Evolutionary conservation across 2,797 vertebrate genomes (phyloP), one percentile per base, ranked within the genome.

Genomic region (Hoplostethus atlanticus): DNA sequence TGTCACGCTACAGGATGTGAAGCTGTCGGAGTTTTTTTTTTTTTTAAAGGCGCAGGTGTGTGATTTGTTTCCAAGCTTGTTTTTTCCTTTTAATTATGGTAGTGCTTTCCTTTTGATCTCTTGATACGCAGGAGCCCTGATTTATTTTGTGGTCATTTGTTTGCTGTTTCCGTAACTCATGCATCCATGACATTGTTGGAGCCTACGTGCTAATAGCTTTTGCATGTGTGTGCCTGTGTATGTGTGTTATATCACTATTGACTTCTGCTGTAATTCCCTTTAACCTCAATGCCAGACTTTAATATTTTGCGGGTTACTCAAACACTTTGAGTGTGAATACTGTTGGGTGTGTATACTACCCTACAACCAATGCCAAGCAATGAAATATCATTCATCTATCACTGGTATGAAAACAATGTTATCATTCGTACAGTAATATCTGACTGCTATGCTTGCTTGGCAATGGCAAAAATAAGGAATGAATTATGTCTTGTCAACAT

Each of bases 21-120:
- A 77, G 66, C 71, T 71, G 71, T 82, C 9, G 9, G 76, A 34
- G 83, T 77, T 87, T 84, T 64, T 21, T 84, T 77, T 87, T 84
- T 64, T 21, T 21, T 21, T 21, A 81, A 79, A 69, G 17, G 25
- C 68, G 79, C 84, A 84, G 76, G 84, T 87, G 87, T 69, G 56
- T 79, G 69, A 65, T 71, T 60, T 73, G 36, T 76, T 61, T 80
- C 34, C 34, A 60, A 52, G 51, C 31, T 81, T 83, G 64, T 86
- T 83, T 79, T 81, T 84, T 74, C 70, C 80, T 80, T 74, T 67
- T 21, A 58, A 61, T 82, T 71, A 73, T 61, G 17, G 6, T 6
- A 6, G 48, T 50, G 59, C 38, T 68, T 72, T 77, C 42, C 51
- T 66, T 63, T 54, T 71, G 25, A 65, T 68, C 51, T 66, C 66